Evolutionary conservation across 2,113 vertebrate genomes (phyloP), one percentile per base, ranked within the genome.

Genomic region (Orycteropus afer): DNA sequence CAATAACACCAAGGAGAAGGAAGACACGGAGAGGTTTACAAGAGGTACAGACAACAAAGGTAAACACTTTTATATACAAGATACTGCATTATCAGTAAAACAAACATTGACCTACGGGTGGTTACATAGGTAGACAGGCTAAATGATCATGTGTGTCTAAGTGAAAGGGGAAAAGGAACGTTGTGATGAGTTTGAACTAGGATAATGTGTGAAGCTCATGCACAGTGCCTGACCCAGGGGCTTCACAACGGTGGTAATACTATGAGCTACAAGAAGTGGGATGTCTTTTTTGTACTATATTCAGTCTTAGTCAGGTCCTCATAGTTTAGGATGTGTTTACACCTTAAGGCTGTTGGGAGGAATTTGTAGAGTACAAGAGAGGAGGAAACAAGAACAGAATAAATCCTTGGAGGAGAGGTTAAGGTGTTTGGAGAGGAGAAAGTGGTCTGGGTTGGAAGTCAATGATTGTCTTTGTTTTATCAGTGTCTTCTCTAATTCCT

Each of bases 221-320:
- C n/a, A 77, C 22, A 20, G 55, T 29, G 71, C 23, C 53, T 77
- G 55, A 61, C 32, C 32, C 15, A 7, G 14, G 27, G 55, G 14
- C 71, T 77, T 32, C 14, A 4, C 5, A 4, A 25, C 27, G 29
- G 55, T 74, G 69, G 32, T 18, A 6, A 40, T 20, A 45, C 5
- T 22, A 0, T 49, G 42, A 61, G 32, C 13, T n/a, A 13, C 40
- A 76, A 22, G 71, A 61, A 17, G 22, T 22, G 40, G 53, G 29
- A 74, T 27, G 9, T 45, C 32, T 34, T 4, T 18, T 47, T 47
- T 13, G 0, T 1, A 10, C 22, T 61, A 3, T 4, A 1, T 12
- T n/a, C 59, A 61, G 59, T 34, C 29, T 74, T 32, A 27, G 32
- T 65, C 71, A 45, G 22, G 9, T 65, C 47, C 17, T 53, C 57